Percentiles rank a stretch among this genome's conserved stretches.
Evolutionary conservation across 2,113 vertebrate species (phyloP).

Genomic region (Trichechus manatus): DNA sequence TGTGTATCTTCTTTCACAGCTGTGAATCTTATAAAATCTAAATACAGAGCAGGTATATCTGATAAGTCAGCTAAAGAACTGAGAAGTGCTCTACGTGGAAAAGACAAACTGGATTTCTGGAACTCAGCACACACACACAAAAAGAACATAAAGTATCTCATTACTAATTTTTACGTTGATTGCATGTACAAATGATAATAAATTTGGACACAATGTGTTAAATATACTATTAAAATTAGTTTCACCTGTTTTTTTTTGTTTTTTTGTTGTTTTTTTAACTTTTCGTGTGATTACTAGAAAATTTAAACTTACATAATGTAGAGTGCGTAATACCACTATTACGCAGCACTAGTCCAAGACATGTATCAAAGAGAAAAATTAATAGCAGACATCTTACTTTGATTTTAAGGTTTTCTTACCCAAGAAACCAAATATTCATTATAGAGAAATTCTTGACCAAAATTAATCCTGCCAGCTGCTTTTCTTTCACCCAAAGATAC

Average conservation of each 20-base stretch:
- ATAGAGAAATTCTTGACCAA: too few relatives aligned
- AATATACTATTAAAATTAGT: too few relatives aligned
- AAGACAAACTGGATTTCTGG: constrained; percentile 7
- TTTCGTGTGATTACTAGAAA: neutral
- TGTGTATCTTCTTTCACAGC: neutral
- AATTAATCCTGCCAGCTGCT: too few relatives aligned
- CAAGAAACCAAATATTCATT: too few relatives aligned
- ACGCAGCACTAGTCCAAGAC: neutral
- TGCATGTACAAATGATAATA: too few relatives aligned
- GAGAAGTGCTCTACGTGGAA: neutral
- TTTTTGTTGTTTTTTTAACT: neutral
- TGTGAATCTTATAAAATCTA: neutral
- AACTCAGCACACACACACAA: neutral
- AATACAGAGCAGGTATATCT: neutral
- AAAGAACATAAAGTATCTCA: too few relatives aligned
- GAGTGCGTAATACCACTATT: neutral
- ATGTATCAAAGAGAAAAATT: too few relatives aligned
- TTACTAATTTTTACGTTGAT: too few relatives aligned
- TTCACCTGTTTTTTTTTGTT: too few relatives aligned
- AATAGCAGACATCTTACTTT: too few relatives aligned
- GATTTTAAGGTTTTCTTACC: too few relatives aligned
- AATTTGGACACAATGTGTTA: too few relatives aligned
- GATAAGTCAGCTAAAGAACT: neutral
- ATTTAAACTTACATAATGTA: neutral
- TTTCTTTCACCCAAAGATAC: neutral